phyloP scores from a whole-genome alignment of 2,113 vertebrate species.

The Myotis lucifugus region DNA sequence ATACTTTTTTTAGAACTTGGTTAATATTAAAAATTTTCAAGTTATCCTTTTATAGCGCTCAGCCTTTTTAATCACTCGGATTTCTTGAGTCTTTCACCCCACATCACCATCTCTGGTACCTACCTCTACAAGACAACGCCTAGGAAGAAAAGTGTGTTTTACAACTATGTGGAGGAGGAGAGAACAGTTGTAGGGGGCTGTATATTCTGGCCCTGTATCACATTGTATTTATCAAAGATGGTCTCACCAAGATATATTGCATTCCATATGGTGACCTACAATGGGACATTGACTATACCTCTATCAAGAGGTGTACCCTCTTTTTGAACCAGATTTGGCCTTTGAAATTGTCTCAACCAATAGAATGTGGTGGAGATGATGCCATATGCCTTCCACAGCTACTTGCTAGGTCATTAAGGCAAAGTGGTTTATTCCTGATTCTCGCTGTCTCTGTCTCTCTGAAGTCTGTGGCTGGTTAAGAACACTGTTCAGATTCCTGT shows the following conservation, averaged over 20 bases:
- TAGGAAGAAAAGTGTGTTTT: not conserved
- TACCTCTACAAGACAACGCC: not conserved
- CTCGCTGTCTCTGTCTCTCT: not conserved
- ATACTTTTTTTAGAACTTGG: not conserved
- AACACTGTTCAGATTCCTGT: not conserved
- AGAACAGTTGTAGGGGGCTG: not conserved
- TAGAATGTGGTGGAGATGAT: not conserved
- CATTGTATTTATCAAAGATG: not conserved
- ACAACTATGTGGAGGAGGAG: not conserved
- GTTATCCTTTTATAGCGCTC: not conserved
- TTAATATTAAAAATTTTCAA: not conserved
- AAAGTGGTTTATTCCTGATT: not conserved
- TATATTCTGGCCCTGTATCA: not conserved
- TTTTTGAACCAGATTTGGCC: not conserved
- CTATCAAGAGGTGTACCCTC: not conserved
- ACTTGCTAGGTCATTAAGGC: not conserved
- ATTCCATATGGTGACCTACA: not conserved
- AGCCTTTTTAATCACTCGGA: not conserved
- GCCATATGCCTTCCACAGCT: not conserved
- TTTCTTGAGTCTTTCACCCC: not conserved
- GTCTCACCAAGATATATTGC: not conserved
- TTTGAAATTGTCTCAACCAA: not conserved
- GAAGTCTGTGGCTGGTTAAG: not conserved
- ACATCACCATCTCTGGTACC: not conserved
- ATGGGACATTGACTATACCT: not conserved